Percentiles rank a stretch among this genome's conserved stretches.
Conservation (phyloP, 2,797 vertebrate genomes). For the Streptopelia turtur region DNA sequence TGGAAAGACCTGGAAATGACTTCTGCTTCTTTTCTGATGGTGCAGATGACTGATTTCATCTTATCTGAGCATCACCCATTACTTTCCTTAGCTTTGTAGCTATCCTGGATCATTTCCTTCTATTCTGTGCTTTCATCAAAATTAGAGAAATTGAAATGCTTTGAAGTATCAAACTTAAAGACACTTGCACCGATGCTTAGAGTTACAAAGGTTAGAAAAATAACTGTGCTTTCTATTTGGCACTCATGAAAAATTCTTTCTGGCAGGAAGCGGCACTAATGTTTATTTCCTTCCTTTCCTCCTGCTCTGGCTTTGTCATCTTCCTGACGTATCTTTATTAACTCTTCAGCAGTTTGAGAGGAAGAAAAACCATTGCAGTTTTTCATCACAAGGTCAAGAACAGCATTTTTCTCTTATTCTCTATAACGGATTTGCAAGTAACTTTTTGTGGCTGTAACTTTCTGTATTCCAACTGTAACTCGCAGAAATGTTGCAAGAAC, state of each 20-base stretch:
- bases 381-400: neutral
- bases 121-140: neutral
- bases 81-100: neutral
- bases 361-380: neutral
- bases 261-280: neutral
- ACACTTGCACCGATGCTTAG: neutral
- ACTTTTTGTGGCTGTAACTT: neutral
- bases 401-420: neutral
- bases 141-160: neutral
- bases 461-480: neutral
- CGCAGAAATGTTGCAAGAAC: neutral
- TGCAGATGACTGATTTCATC: neutral
- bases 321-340: neutral
- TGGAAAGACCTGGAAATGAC: conserved; percentile 38
- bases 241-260: neutral
- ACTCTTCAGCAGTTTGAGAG: neutral
- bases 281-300: neutral
- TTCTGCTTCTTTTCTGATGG: neutral
- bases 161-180: neutral
- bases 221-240: neutral
- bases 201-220: neutral
- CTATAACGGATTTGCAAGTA: neutral
- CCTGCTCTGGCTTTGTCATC: neutral
- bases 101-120: neutral
- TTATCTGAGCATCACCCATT: neutral